These are phyloP conservation scores for Coilia nasus DNA, from an alignment of 2,797 vertebrate genomes.

Conservation along the genomic window DNA sequence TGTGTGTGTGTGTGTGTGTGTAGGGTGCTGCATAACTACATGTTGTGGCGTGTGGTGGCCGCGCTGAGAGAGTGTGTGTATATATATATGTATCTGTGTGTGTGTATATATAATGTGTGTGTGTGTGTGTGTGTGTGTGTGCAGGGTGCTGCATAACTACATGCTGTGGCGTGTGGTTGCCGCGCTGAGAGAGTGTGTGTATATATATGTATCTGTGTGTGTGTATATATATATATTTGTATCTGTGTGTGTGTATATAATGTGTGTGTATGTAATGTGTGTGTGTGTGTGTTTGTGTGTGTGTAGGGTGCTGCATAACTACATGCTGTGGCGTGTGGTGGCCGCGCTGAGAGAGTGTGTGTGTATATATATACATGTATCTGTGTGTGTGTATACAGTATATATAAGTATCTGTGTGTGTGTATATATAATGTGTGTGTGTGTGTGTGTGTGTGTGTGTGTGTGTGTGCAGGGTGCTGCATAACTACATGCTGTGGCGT, in stretches of 20 bases:
- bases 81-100: background rate
- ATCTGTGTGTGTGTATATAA: too few relatives aligned
- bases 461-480: conserved; percentile 81
- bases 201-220: background rate
- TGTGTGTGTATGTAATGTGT: background rate
- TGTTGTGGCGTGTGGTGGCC: too few relatives aligned
- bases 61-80: background rate
- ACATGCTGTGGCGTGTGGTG: conserved; percentile 96
- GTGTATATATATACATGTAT: background rate
- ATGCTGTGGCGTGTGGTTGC: conserved; percentile 97
- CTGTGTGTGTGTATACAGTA: too few relatives aligned
- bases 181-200: conserved; percentile 81
- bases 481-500: conserved; percentile 98
- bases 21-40: too few relatives aligned
- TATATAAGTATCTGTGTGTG: background rate
- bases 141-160: conserved; percentile 95
- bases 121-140: background rate
- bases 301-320: conserved; percentile 92
- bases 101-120: too few relatives aligned
- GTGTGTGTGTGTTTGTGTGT: conserved; percentile 1
- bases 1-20: too few relatives aligned
- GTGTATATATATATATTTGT: too few relatives aligned
- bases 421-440: too few relatives aligned
- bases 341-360: conserved; percentile 85
- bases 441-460: background rate